Evolutionary conservation across 1,140 invertebrate genomes (phyloP), one percentile per base, ranked within the genome.

Genomic region (Drosophila parvula): DNA sequence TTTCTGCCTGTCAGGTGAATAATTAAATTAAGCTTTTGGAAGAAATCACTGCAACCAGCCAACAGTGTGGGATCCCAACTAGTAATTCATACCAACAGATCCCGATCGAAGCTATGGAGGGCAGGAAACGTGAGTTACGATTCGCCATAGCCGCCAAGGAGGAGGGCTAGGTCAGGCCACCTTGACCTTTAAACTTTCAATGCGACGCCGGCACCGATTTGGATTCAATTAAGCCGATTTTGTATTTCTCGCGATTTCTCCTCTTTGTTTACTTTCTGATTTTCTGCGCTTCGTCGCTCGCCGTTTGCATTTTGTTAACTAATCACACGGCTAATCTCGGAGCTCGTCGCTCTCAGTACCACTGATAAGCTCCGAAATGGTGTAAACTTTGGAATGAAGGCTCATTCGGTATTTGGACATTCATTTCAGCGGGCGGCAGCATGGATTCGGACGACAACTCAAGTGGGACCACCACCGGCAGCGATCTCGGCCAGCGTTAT

Each of bases 351-450:
- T 16, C 28, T 47, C 22, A 1, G 45, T n/a, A 22, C 45, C 40
- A 41, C 41, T 75, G 83, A 86, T 86, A 86, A 88, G 71, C 32
- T 2, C 12, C 41, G 38, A 58, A 50, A 43, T 43, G 44, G 27
- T 40, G 59, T 86, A 88, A 79, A 82, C 83, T 88, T 86, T 86
- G 83, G 83, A 88, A 83, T 74, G 63, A 55, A 70, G 44, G 40
- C 76, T 41, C 53, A 79, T 79, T 86, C 40, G 27, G 55, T 11
- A 55, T 63, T 77, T 41, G 47, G 40, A 18, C 28, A 48, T 65
- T 81, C 22, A 34, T 65, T 81, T 38, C 48, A 85, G 81, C 62
- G 47, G 22, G 53, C 53, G 22, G 53, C 53, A 70, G 38, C 50
- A 69, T 86, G 82, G 83, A 86, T 22, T 73, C 58, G 45, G 77